Evolutionary conservation across 2,113 vertebrate species (phyloP).

Genomic region (Hoplias malabaricus): DNA sequence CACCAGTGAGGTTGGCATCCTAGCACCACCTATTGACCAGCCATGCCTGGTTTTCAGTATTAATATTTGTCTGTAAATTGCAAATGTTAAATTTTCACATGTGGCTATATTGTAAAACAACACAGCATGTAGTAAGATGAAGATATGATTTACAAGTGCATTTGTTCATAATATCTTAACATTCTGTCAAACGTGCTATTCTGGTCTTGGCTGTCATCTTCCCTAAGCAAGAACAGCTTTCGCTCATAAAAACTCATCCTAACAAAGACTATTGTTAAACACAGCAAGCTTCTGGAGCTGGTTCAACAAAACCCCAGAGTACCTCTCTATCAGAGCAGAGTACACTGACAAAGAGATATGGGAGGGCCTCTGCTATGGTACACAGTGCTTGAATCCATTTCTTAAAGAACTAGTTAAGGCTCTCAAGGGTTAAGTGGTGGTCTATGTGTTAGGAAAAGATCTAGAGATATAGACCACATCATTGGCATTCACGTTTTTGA

Average conservation of each 20-base stretch:
- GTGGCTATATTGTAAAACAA: neutral
- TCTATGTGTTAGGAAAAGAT: no score
- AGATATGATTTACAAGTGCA: neutral
- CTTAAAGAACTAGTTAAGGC: no score
- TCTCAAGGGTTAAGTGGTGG: no score
- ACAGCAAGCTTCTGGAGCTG: slow-evolving; percentile 24
- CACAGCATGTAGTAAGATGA: neutral
- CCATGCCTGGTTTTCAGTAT: no score
- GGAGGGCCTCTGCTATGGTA: neutral
- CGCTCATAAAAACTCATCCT: neutral
- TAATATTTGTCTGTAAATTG: neutral
- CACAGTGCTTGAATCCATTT: no score
- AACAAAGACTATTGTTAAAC: slow-evolving; percentile 10
- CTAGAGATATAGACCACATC: no score
- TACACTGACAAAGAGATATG: neutral
- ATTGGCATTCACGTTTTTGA: no score
- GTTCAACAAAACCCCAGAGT: slow-evolving; percentile 39
- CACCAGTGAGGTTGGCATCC: no score
- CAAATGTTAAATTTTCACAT: neutral
- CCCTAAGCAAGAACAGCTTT: neutral
- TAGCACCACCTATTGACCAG: no score
- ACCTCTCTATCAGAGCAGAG: neutral
- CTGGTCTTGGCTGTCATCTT: neutral
- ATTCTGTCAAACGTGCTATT: neutral
- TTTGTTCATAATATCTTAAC: neutral